These are phyloP conservation scores for Porites rus DNA, from an alignment of 92 coral and sea anemone species.

Conservation along the genomic window DNA sequence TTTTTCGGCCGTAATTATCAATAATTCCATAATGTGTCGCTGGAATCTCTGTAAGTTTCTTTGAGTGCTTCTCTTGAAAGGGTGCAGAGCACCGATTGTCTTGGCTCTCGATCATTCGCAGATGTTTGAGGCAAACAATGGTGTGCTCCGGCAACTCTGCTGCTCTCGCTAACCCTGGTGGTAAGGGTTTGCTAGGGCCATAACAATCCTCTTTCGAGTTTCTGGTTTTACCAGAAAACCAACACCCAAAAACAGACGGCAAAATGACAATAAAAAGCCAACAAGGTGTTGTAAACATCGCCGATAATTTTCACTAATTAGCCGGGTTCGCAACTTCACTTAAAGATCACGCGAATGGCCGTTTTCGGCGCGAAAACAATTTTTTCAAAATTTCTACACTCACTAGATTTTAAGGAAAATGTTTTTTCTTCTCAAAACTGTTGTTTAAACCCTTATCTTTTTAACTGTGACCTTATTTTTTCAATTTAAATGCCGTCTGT, in stretches of 20 bases:
- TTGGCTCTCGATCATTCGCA: not conserved
- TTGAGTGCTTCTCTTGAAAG: not conserved
- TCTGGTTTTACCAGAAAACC: not conserved
- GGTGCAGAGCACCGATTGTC: conserved; percentile 17
- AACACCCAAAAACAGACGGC: not conserved
- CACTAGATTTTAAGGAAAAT: not conserved
- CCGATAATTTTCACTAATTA: not conserved
- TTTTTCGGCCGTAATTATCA: not conserved
- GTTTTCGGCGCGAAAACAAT: not conserved
- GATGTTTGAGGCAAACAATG: not conserved
- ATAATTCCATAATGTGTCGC: not conserved
- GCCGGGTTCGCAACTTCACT: conserved; percentile 1
- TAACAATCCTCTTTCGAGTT: not conserved
- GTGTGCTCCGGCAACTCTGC: not conserved
- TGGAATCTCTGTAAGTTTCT: not conserved
- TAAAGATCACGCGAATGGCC: not conserved
- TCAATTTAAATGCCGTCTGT: not conserved
- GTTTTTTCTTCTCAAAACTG: not conserved
- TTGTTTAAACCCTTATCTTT: not conserved
- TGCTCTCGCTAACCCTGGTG: conserved; percentile 7
- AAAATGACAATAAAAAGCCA: not conserved
- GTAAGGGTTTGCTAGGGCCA: not conserved
- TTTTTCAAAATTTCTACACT: not conserved
- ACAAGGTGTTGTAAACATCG: not conserved
- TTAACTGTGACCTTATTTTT: not conserved